Evolutionary conservation across 1,140 invertebrate genomes (phyloP).

Genomic region (Phymorhynchus buccinoides): DNA sequence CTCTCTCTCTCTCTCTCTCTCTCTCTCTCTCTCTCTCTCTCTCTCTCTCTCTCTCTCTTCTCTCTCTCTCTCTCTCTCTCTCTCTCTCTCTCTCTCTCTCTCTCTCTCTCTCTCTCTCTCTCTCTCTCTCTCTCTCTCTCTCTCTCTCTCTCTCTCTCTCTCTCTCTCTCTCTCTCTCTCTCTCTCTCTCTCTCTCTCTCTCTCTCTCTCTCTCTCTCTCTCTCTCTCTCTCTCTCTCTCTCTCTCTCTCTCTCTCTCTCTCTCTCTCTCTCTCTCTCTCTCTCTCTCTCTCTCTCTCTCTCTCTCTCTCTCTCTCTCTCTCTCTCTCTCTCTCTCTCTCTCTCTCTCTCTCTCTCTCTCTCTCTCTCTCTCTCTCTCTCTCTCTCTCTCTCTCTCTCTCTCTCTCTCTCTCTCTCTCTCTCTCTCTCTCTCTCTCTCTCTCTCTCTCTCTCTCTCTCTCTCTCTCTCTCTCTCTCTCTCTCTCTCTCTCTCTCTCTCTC

Average conservation of each 20-base stretch:
- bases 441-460: not conserved
- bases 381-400: slow-evolving; percentile 12
- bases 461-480: not conserved
- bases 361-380: not conserved
- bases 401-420: slow-evolving; percentile 4
- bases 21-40: not conserved
- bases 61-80: not conserved
- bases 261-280: not conserved
- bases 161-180: not conserved
- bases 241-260: not conserved
- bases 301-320: slow-evolving; percentile 25
- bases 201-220: not conserved
- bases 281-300: slow-evolving; percentile 8
- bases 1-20: not conserved
- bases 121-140: not conserved
- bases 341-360: too few relatives aligned
- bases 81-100: not conserved
- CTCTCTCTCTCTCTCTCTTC: not conserved
- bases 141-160: not conserved
- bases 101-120: not conserved
- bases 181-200: not conserved
- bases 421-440: slow-evolving; percentile 4
- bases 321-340: slow-evolving; percentile 28
- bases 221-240: not conserved
- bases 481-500: not conserved